phyloP scores from a whole-genome alignment of 2,888 invertebrate species.

The Synanthedon formicaeformis region DNA sequence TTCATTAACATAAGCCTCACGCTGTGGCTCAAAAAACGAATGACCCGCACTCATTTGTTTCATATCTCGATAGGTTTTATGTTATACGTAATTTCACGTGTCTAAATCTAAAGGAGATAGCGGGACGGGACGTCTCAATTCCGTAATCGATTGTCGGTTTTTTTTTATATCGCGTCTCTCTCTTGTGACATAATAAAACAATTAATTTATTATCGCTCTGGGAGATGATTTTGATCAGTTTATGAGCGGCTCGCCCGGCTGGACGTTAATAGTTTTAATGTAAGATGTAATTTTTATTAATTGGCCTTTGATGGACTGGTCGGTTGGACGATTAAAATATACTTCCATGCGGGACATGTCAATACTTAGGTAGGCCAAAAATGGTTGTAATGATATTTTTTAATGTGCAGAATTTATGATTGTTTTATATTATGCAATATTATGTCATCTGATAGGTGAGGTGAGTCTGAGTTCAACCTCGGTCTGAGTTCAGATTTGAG shows the following conservation, averaged over 20 bases:
- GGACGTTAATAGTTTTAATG: slow-evolving; percentile 62
- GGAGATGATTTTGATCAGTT: slow-evolving; percentile 60
- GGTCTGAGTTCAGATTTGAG: no score
- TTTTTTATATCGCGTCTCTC: slow-evolving; percentile 51
- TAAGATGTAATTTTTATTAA: slow-evolving; percentile 65
- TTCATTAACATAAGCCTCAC: slow-evolving; percentile 65
- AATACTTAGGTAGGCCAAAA: slow-evolving; percentile 6
- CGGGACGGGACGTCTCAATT: slow-evolving; percentile 68
- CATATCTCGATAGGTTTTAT: slow-evolving; percentile 52
- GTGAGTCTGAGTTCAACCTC: no score
- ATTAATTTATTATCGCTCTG: slow-evolving; percentile 61
- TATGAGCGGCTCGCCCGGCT: slow-evolving; percentile 46
- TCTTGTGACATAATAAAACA: slow-evolving; percentile 65
- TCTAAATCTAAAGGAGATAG: slow-evolving; percentile 54
- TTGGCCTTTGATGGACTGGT: slow-evolving; percentile 52
- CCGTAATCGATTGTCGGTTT: slow-evolving; percentile 49
- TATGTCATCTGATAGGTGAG: no score
- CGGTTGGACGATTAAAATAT: slow-evolving; percentile 29
- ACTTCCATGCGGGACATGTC: slow-evolving; percentile 43
- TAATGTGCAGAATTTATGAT: no score
- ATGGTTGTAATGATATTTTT: no score
- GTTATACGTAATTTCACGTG: slow-evolving; percentile 44
- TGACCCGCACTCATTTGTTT: slow-evolving; percentile 36
- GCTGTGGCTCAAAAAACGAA: slow-evolving; percentile 46
- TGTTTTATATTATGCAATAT: no score